phyloP scores from a whole-genome alignment of 2,113 vertebrate genomes.

The Promerops cafer region DNA sequence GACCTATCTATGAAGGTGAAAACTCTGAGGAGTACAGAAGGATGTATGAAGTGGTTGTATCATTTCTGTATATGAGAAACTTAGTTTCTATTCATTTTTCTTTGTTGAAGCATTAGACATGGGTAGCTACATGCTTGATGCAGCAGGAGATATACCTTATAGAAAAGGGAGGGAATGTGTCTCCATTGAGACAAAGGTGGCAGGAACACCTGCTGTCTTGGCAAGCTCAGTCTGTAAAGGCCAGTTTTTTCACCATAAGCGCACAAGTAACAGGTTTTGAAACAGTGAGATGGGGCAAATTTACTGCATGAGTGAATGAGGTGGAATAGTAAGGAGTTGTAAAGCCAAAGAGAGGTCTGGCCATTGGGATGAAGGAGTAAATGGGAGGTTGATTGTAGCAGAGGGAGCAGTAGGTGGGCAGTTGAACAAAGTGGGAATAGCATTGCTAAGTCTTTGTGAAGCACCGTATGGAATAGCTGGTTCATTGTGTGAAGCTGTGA shows the following conservation, averaged over 20 bases:
- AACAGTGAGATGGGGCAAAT: neutral
- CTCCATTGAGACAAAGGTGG: neutral
- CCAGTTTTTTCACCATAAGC: fast-evolving
- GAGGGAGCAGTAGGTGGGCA: neutral
- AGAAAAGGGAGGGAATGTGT: neutral
- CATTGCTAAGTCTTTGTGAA: neutral
- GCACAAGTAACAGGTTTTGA: neutral
- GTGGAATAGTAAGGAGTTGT: neutral
- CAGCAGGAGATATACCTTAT: neutral
- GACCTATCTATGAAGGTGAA: neutral
- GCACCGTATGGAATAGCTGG: neutral
- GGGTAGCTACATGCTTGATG: neutral
- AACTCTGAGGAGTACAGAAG: neutral
- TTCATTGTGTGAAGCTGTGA: neutral
- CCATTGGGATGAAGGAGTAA: neutral
- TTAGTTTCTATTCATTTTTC: neutral
- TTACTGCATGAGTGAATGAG: neutral
- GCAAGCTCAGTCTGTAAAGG: neutral
- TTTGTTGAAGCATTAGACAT: neutral
- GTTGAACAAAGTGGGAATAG: neutral
- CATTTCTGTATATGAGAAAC: neutral
- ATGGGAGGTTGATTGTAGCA: neutral
- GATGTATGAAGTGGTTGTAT: neutral
- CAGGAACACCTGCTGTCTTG: neutral
- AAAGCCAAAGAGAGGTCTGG: neutral